These are phyloP conservation scores for Lagopus muta DNA, from an alignment of 2,113 vertebrate genomes.

Conservation along the genomic window DNA sequence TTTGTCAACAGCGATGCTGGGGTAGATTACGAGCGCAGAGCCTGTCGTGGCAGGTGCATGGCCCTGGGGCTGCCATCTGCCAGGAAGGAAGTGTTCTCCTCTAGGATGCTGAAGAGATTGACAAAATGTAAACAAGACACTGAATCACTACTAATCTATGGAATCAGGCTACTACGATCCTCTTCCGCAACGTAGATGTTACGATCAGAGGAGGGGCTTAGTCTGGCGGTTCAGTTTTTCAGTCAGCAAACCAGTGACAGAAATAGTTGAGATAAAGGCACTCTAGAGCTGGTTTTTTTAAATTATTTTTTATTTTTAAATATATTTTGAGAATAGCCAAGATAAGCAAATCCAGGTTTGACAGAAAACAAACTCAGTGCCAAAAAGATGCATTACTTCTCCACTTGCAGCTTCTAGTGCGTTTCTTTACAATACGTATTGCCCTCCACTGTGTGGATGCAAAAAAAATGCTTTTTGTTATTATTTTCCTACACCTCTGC, in stretches of 20 bases:
- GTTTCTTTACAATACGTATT: background rate
- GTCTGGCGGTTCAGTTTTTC: background rate
- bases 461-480: background rate
- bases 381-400: background rate
- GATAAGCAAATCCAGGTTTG: background rate
- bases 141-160: slow-evolving; percentile 29
- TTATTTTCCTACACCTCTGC: background rate
- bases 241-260: background rate
- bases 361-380: background rate
- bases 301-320: background rate
- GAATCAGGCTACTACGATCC: background rate
- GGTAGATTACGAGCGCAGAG: slow-evolving; percentile 80
- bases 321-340: background rate
- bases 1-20: slow-evolving; percentile 84
- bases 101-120: slow-evolving; percentile 56
- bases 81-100: slow-evolving; percentile 71
- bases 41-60: slow-evolving; percentile 85
- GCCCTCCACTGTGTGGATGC: background rate
- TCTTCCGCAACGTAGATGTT: background rate
- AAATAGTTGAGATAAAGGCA: background rate
- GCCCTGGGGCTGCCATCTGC: slow-evolving; percentile 84
- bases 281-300: background rate
- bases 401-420: background rate
- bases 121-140: slow-evolving; percentile 60
- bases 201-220: background rate